Evolutionary conservation across 2,888 invertebrate genomes (phyloP), one percentile per base, ranked within the genome.

Genomic region (Psylliodes chrysocephalus): DNA sequence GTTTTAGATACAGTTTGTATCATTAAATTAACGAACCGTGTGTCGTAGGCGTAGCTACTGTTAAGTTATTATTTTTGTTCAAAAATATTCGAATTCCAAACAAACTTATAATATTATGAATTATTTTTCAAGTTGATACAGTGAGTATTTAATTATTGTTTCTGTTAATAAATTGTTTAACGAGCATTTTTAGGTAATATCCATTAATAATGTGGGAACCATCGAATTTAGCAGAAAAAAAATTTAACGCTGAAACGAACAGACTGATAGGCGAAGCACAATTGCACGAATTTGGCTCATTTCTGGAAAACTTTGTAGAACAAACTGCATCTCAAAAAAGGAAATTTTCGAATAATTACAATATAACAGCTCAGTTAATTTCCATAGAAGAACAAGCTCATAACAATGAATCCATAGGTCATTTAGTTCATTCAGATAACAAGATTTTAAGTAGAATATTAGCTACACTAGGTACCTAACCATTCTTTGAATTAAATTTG

Each of bases 391-490:
- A 33, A 25, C 57, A 68, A 53, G 57, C 63, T 12, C 46, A 49
- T 69, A 93, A 94, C 81, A 86, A 88, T 69, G 84, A 89, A 10
- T 84, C 87, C 2, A 80, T 93, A 28, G 82, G 91, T 28, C 88
- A 91, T 69, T 81, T 95, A 64, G 88, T 93, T 8, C 89, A 91
- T 69, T 93, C 93, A 18, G 94, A 95, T 81, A 94, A 94, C 78
- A 91, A 91, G 77, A 84, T 90, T 51, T 86, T 95, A 73, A 91
- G 91, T 30, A 91, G 92, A 83, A 87, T 95, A 46, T 83, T 96
- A 6, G 88, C 91, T 40, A 92, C 93, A 0, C 87, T 96, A 63
- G 89, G 46, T 46, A 46, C 8, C 1, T 14, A 44, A 8, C 15
- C 5, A 8, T 2, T 42, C 5, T 42, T 33, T 22, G 6, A 6